A percentile compares a stretch with the other conserved stretches of the same genome.
These are phyloP conservation scores for Potorous gilbertii DNA, from an alignment of 2,797 vertebrate genomes.

Conservation along the genomic window DNA sequence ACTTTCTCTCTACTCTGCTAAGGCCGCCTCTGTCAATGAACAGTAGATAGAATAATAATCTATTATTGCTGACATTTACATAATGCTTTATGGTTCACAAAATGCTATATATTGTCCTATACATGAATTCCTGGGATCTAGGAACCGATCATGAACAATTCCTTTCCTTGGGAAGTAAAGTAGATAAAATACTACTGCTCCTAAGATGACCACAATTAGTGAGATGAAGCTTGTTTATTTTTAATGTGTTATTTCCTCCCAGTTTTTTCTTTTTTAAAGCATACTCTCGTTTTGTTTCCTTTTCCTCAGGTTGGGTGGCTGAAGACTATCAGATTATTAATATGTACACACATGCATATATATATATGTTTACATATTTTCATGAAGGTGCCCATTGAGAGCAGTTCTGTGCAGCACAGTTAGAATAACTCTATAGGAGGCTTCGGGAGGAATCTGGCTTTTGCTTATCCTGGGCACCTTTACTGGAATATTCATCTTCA, in stretches of 20 bases:
- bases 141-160: background rate
- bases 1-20: background rate
- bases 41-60: background rate
- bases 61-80: background rate
- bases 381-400: background rate
- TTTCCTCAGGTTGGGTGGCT: background rate
- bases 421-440: background rate
- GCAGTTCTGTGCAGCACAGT: background rate
- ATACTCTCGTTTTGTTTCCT: conserved; percentile 16
- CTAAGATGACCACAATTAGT: background rate
- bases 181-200: background rate
- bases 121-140: background rate
- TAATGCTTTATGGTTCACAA: background rate
- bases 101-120: background rate
- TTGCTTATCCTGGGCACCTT: background rate
- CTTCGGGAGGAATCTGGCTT: background rate
- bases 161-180: background rate
- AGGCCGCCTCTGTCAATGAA: background rate
- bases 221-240: background rate
- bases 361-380: background rate
- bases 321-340: background rate
- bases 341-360: background rate
- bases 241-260: background rate
- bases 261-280: background rate
- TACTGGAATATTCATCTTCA: background rate